Evolutionary conservation across 2,797 vertebrate genomes (phyloP).

Genomic region (Pseudopleuronectes americanus): DNA sequence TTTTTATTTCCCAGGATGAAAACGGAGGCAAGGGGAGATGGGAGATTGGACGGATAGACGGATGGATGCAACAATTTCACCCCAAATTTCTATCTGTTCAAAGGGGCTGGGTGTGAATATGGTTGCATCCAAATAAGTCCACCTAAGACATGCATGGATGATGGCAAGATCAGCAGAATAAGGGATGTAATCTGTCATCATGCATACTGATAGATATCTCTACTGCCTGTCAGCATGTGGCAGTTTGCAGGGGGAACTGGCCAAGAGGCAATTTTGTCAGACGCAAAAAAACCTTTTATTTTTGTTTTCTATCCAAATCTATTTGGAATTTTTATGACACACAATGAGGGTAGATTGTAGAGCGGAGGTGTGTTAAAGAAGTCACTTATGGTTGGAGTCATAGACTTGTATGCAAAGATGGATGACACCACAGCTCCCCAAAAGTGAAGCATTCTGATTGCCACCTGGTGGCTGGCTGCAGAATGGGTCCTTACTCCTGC

Average conservation of each 20-base stretch:
- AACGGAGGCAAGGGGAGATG: conserved; percentile 17
- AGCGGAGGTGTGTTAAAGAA: conserved; percentile 34
- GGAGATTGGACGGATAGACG: conserved; percentile 16
- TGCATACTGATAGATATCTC: conserved; percentile 16
- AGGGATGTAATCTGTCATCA: conserved; percentile 5
- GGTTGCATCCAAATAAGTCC: conserved; percentile 20
- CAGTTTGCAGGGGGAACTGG: background rate
- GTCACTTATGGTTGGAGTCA: background rate
- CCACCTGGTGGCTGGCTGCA: too few species aligned
- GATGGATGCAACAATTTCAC: conserved; percentile 6
- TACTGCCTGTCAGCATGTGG: conserved; percentile 24
- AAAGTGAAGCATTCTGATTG: too few species aligned
- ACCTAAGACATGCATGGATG: conserved; percentile 7
- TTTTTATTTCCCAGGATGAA: conserved; percentile 32
- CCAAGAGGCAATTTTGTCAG: conserved; percentile 18
- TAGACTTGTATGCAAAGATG: too few species aligned
- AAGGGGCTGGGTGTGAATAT: conserved; percentile 7
- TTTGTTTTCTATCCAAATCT: conserved; percentile 21
- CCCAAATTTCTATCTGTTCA: conserved; percentile 13
- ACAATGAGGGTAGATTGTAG: conserved; percentile 12
- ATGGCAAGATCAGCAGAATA: conserved; percentile 7
- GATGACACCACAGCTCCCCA: too few species aligned
- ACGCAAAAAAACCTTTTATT: conserved; percentile 11
- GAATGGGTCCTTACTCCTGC: too few species aligned
- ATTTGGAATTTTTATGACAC: conserved; percentile 44